Conservation (phyloP, 2,888 invertebrate genomes). For the Agrochola circellaris region DNA sequence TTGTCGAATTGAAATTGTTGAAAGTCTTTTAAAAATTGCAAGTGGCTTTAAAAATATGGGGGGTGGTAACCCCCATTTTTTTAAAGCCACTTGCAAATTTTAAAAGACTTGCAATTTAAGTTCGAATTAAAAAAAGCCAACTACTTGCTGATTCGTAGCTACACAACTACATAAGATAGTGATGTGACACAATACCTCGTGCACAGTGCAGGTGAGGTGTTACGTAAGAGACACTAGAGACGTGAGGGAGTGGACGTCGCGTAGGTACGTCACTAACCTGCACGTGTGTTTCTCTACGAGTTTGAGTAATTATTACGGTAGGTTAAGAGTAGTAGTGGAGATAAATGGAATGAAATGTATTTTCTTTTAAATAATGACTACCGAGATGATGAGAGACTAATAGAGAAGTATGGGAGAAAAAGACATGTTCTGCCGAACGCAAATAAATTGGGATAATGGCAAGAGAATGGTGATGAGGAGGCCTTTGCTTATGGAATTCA, state of each 20-base stretch:
- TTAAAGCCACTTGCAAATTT: no score
- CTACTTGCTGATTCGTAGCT: background rate
- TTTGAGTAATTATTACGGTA: conserved; percentile 22
- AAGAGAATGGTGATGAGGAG: no score
- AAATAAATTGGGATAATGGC: no score
- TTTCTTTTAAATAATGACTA: no score
- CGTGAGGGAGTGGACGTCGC: background rate
- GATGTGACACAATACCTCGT: background rate
- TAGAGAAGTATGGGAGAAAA: no score
- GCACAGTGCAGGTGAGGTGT: conserved; percentile 30
- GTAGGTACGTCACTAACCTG: conserved; percentile 12
- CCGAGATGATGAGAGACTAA: no score
- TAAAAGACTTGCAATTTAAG: background rate
- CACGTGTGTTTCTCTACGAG: conserved; percentile 17
- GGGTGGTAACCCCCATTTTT: no score
- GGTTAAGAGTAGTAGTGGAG: no score
- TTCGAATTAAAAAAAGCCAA: background rate
- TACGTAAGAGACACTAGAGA: conserved; percentile 35
- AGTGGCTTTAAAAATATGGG: background rate
- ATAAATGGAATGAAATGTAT: no score
- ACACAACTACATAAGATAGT: conserved; percentile 19
- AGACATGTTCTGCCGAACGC: no score
- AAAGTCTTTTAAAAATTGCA: background rate
- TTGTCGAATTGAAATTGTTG: no score
- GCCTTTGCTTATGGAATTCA: no score